Percentiles rank a stretch among this genome's conserved stretches.
Evolutionary conservation across 2,797 vertebrate species (phyloP).

Genomic region (Lepilemur ruficaudatus): DNA sequence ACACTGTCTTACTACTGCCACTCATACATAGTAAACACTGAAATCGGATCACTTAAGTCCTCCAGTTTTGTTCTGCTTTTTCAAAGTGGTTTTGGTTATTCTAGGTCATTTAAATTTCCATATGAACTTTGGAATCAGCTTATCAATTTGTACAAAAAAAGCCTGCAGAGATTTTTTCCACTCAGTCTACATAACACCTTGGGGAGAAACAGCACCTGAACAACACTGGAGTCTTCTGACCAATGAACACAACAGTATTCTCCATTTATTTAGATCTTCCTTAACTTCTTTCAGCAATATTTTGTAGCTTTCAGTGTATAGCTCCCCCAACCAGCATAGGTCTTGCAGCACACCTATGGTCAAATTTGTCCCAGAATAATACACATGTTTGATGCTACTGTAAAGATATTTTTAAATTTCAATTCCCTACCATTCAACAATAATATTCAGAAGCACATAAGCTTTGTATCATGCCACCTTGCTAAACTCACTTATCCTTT

Average conservation of each 20-base stretch:
- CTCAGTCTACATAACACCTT: background rate
- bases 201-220: background rate
- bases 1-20: background rate
- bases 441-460: background rate
- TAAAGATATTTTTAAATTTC: background rate
- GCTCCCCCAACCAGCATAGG: background rate
- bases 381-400: background rate
- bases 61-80: background rate
- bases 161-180: background rate
- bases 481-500: too few relatives aligned
- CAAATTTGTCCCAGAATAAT: background rate
- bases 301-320: background rate
- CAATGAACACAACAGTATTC: too few relatives aligned
- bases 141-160: background rate
- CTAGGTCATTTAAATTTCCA: background rate
- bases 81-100: background rate
- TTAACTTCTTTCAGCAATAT: background rate
- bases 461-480: background rate
- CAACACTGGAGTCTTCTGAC: background rate
- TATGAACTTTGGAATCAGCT: background rate
- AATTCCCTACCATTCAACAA: background rate
- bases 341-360: background rate
- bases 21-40: too few relatives aligned
- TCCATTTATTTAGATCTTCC: background rate
- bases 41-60: background rate